Percentiles rank a stretch among this genome's conserved stretches.
Evolutionary conservation across 2,888 invertebrate genomes (phyloP).

Genomic region (Blastobasis adustella): DNA sequence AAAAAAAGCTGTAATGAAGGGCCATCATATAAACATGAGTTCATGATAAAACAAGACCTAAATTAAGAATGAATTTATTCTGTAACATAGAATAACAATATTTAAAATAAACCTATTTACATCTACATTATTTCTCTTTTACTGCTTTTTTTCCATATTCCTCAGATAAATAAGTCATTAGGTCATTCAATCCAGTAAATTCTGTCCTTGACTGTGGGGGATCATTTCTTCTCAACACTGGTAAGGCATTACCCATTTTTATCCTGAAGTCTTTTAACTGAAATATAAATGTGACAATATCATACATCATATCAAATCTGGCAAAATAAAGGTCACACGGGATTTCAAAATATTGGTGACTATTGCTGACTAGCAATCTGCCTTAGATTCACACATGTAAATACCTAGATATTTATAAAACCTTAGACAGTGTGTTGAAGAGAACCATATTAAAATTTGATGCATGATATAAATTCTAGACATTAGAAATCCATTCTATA

Average conservation of each 20-base stretch:
- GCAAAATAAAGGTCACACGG: too few relatives aligned
- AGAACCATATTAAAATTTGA: too few relatives aligned
- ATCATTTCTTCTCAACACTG: conserved; percentile 84
- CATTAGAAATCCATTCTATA: too few relatives aligned
- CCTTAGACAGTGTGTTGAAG: too few relatives aligned
- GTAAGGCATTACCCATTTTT: conserved; percentile 86
- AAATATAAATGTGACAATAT: conserved; percentile 14
- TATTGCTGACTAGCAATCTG: too few relatives aligned
- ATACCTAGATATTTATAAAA: too few relatives aligned
- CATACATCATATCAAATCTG: too few relatives aligned
- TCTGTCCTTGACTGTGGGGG: conserved; percentile 89
- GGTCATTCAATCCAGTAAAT: conserved; percentile 88
- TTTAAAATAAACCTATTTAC: conserved; percentile 6
- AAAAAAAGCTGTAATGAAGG: conserved; percentile 81
- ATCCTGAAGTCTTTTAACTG: conserved; percentile 88
- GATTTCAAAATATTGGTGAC: too few relatives aligned
- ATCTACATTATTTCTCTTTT: conserved; percentile 26
- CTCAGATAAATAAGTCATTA: conserved; percentile 84
- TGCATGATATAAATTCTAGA: too few relatives aligned
- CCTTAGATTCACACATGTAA: too few relatives aligned
- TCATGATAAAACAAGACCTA: conserved; percentile 90
- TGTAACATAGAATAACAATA: conserved; percentile 5
- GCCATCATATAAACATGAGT: conserved; percentile 83
- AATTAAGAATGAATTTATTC: conserved; percentile 27
- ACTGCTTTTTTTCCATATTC: conserved; percentile 58